Evolutionary conservation across 2,797 vertebrate species (phyloP).

Genomic region (Labeo calbasu): DNA sequence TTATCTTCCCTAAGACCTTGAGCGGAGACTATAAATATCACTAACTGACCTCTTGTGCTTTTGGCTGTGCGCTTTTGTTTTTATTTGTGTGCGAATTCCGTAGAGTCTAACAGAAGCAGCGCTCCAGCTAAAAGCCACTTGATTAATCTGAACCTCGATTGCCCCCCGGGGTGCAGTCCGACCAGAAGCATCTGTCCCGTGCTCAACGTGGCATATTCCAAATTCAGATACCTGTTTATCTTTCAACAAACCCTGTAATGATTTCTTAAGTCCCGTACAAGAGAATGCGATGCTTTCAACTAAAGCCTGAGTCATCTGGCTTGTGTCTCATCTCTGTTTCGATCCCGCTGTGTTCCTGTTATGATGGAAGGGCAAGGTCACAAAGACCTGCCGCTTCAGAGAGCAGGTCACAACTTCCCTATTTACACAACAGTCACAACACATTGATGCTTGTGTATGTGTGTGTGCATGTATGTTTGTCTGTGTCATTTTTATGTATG

Average conservation of each 20-base stretch:
- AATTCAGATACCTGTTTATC: slow-evolving; percentile 48
- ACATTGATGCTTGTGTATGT: slow-evolving; percentile 13
- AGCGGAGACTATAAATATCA: slow-evolving; percentile 46
- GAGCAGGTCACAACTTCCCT: slow-evolving; percentile 21
- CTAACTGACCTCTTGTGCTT: slow-evolving; percentile 37
- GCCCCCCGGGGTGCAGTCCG: slow-evolving; percentile 47
- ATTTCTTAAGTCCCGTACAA: slow-evolving; percentile 41
- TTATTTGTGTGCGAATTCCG: slow-evolving; percentile 43
- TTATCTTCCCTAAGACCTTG: slow-evolving; percentile 53
- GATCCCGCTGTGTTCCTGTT: slow-evolving; percentile 41
- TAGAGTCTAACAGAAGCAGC: slow-evolving; percentile 43
- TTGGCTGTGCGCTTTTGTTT: slow-evolving; percentile 41
- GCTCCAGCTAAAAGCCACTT: slow-evolving; percentile 57
- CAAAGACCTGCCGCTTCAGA: slow-evolving; percentile 25
- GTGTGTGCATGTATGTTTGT: background rate
- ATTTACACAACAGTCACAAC: slow-evolving; percentile 15
- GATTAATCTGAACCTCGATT: slow-evolving; percentile 59
- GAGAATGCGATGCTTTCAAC: slow-evolving; percentile 51
- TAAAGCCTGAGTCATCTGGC: slow-evolving; percentile 53
- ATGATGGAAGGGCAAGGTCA: slow-evolving; percentile 48
- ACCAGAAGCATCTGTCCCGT: slow-evolving; percentile 61
- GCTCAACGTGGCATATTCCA: slow-evolving; percentile 58
- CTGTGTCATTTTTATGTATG: slow-evolving; percentile 17
- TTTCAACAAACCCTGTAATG: slow-evolving; percentile 26
- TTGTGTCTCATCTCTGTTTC: slow-evolving; percentile 40